phyloP scores from a whole-genome alignment of 2,797 vertebrate genomes.

The Ctenopoma multispine region DNA sequence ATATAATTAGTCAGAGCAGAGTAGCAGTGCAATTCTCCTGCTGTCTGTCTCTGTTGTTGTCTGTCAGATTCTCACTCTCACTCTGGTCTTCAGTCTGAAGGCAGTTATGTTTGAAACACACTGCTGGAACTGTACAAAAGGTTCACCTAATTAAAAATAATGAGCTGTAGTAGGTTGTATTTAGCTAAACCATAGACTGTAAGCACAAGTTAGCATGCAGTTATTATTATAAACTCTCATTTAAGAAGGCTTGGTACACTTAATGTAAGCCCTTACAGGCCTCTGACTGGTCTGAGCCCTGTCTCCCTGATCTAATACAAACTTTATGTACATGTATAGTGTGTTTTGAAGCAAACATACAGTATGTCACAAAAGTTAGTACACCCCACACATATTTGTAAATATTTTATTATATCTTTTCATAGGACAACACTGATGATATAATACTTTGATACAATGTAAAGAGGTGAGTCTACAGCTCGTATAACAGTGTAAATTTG shows the following conservation, averaged over 20 bases:
- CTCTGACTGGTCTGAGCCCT: background rate
- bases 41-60: slow-evolving; percentile 53
- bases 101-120: background rate
- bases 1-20: slow-evolving; percentile 59
- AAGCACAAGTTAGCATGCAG: background rate
- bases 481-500: too few relatives aligned
- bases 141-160: slow-evolving; percentile 31
- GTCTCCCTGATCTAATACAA: too few relatives aligned
- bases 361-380: too few relatives aligned
- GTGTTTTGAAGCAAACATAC: too few relatives aligned
- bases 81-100: slow-evolving; percentile 26
- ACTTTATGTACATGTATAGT: too few relatives aligned
- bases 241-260: background rate
- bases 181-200: background rate
- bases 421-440: too few relatives aligned
- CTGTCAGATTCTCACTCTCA: slow-evolving; percentile 44
- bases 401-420: too few relatives aligned
- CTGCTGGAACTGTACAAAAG: background rate
- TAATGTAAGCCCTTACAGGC: background rate
- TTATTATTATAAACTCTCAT: background rate
- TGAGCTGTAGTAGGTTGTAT: background rate
- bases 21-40: slow-evolving; percentile 31
- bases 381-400: too few relatives aligned
- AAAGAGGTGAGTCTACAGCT: too few relatives aligned
- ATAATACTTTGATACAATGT: too few relatives aligned